Conservation (phyloP, 2,888 invertebrate species). For the Microdon myrmicae region DNA sequence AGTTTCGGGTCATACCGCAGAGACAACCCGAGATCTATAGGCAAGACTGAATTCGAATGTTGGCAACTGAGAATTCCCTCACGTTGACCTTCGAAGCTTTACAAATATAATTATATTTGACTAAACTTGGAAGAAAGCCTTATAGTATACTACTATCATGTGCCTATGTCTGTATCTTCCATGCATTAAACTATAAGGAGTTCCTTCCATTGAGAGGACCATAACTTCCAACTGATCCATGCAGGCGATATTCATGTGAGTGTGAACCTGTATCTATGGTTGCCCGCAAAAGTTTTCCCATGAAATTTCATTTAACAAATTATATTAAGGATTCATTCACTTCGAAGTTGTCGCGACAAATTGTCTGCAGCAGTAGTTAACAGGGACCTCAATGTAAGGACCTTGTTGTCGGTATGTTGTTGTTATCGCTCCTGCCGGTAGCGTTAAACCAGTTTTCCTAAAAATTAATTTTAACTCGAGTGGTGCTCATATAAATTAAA, state of each 20-base stretch:
- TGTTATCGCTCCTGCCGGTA: background rate
- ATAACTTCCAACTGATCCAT: conserved; percentile 21
- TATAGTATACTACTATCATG: conserved; percentile 13
- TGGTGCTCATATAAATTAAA: conserved; percentile 49
- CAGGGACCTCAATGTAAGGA: conserved; percentile 10
- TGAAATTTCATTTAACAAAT: conserved; percentile 44
- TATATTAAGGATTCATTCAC: conserved; percentile 30
- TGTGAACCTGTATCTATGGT: conserved; percentile 14
- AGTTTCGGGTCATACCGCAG: conserved; percentile 19
- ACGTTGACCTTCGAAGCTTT: conserved; percentile 44
- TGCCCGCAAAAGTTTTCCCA: conserved; percentile 51
- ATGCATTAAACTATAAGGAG: conserved; percentile 36
- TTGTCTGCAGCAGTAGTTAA: conserved; percentile 48
- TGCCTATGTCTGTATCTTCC: conserved; percentile 13
- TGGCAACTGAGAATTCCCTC: conserved; percentile 12
- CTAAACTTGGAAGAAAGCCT: conserved; percentile 12
- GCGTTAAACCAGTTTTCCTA: conserved; percentile 29
- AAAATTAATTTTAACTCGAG: conserved; percentile 49
- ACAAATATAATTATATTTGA: conserved; percentile 38
- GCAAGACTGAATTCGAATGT: background rate
- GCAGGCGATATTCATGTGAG: background rate
- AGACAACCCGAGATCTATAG: background rate
- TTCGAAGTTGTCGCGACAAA: conserved; percentile 34
- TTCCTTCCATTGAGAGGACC: conserved; percentile 24
- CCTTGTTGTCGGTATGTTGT: background rate